phyloP scores from a whole-genome alignment of 2,888 invertebrate species.

The Acanthosepion pharaonis region DNA sequence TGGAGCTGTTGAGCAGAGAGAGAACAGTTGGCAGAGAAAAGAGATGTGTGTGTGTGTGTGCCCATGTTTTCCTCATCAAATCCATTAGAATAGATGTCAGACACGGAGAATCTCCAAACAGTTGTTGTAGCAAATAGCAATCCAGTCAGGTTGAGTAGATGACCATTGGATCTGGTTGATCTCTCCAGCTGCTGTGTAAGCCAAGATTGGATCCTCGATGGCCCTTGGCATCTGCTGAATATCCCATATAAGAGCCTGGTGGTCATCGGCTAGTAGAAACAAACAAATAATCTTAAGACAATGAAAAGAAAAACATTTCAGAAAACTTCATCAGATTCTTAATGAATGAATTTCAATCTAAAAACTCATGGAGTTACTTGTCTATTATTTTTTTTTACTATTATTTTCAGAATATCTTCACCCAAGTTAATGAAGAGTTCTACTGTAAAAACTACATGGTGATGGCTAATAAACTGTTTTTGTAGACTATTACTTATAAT shows the following conservation, averaged over 20 bases:
- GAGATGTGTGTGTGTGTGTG: neutral
- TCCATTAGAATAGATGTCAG: constrained; percentile 51
- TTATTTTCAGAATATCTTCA: too few relatives aligned
- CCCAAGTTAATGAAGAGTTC: too few relatives aligned
- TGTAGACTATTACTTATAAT: too few relatives aligned
- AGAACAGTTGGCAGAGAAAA: neutral
- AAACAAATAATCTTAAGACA: neutral
- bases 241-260: constrained; percentile 99
- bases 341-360: too few relatives aligned
- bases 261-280: constrained; percentile 86
- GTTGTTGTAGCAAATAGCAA: constrained; percentile 98
- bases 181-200: constrained; percentile 96
- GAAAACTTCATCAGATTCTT: too few relatives aligned
- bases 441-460: too few relatives aligned
- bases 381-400: too few relatives aligned
- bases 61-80: neutral
- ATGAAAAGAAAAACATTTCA: too few relatives aligned
- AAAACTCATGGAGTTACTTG: too few relatives aligned
- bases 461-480: too few relatives aligned
- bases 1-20: neutral
- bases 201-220: constrained; percentile 98
- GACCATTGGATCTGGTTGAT: constrained; percentile 99
- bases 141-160: constrained; percentile 99
- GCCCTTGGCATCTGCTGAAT: constrained; percentile 99
- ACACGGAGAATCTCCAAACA: constrained; percentile 97